These are phyloP conservation scores for Zaprionus davidi DNA, from an alignment of 1,140 invertebrate species.

Conservation along the genomic window DNA sequence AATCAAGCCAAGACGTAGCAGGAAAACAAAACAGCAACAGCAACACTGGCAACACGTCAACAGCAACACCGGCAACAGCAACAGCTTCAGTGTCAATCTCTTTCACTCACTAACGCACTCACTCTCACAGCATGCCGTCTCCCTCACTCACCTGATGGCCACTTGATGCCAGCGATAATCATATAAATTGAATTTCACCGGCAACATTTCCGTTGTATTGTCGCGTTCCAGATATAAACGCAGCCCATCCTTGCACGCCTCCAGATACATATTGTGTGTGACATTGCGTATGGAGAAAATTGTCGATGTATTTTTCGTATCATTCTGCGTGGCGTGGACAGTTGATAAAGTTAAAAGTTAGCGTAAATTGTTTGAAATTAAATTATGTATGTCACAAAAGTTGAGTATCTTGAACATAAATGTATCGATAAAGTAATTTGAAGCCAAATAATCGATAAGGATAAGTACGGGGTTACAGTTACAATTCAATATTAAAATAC, in stretches of 20 bases:
- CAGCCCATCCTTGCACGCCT: slow-evolving; percentile 76
- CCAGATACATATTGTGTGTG: slow-evolving; percentile 83
- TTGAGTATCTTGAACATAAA: neutral
- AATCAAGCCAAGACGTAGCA: slow-evolving; percentile 44
- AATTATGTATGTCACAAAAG: neutral
- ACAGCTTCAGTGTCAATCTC: neutral
- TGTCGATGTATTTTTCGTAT: slow-evolving; percentile 70
- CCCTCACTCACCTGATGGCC: slow-evolving; percentile 74
- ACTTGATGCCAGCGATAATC: slow-evolving; percentile 84
- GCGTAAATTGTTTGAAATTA: neutral
- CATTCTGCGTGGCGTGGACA: slow-evolving; percentile 58
- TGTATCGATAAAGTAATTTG: neutral
- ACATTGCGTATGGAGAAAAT: slow-evolving; percentile 80
- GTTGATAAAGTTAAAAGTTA: slow-evolving; percentile 3
- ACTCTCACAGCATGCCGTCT: neutral
- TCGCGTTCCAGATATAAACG: slow-evolving; percentile 81
- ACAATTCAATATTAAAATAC: too few relatives aligned
- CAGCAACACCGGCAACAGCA: neutral
- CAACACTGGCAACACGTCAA: neutral
- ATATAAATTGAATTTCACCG: slow-evolving; percentile 84
- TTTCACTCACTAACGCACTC: neutral
- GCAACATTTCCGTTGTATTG: slow-evolving; percentile 83
- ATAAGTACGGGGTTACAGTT: slow-evolving; percentile 26
- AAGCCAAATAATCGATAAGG: neutral
- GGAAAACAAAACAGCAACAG: slow-evolving; percentile 1